A percentile compares a stretch with the other conserved stretches of the same genome.
These are phyloP conservation scores for Prolemur simus DNA, from an alignment of 2,113 vertebrate genomes.

Conservation along the genomic window DNA sequence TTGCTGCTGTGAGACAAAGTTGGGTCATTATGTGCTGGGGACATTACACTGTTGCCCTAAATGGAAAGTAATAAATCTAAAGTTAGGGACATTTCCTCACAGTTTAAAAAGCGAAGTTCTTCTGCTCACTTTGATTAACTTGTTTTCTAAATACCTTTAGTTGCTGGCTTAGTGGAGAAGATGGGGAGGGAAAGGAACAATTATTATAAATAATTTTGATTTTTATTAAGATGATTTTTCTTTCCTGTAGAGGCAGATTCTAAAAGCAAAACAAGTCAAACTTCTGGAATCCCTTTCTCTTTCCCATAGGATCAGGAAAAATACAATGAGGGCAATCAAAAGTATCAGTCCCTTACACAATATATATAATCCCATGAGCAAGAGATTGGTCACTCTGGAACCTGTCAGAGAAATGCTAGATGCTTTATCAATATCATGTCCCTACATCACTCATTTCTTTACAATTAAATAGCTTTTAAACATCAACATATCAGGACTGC, in stretches of 20 bases:
- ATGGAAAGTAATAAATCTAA: slow-evolving; percentile 47
- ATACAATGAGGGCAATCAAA: background rate
- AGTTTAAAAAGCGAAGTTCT: slow-evolving; percentile 20
- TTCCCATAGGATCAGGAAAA: slow-evolving; percentile 20
- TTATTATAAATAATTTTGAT: slow-evolving; percentile 39
- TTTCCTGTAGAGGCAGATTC: slow-evolving; percentile 33
- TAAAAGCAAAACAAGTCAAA: slow-evolving; percentile 28
- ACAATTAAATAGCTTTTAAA: slow-evolving; percentile 54
- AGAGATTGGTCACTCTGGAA: background rate
- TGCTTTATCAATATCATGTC: background rate
- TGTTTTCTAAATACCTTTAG: slow-evolving; percentile 28
- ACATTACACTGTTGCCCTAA: background rate
- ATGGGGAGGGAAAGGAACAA: background rate
- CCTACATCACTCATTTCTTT: background rate
- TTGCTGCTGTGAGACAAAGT: slow-evolving; percentile 5
- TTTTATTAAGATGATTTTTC: slow-evolving; percentile 49
- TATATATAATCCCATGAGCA: background rate
- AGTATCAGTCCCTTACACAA: background rate
- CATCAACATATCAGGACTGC: background rate
- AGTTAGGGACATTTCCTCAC: background rate
- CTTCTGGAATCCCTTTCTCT: background rate
- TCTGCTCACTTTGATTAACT: background rate
- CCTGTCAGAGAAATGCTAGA: background rate
- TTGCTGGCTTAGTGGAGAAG: slow-evolving; percentile 6
- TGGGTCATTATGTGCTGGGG: background rate